Percentiles rank a stretch among this genome's conserved stretches.
Conservation (phyloP, 1,140 invertebrate species). For the Carposina sasakii region DNA sequence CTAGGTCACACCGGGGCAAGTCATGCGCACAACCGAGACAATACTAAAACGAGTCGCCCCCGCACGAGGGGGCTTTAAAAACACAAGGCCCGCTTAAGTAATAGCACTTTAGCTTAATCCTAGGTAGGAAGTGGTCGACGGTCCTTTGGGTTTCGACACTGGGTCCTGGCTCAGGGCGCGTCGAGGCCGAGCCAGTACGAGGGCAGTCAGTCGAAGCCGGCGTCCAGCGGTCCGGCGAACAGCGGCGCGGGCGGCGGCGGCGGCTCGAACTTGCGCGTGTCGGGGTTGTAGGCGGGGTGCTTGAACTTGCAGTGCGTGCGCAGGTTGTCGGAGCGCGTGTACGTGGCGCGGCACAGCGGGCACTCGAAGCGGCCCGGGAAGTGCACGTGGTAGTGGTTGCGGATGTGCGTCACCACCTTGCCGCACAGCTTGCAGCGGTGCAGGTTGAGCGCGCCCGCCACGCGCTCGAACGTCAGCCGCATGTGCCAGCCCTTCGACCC, state of each 20-base stretch:
- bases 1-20: conserved; percentile 66
- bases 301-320: conserved; percentile 92
- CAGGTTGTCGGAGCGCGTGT: conserved; percentile 90
- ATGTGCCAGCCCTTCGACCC: conserved; percentile 93
- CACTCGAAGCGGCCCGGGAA: conserved; percentile 91
- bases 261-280: conserved; percentile 85
- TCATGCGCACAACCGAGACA: conserved; percentile 70
- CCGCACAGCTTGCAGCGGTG: conserved; percentile 92
- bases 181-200: conserved; percentile 59
- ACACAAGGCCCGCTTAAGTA: conserved; percentile 63
- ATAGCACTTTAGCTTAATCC: conserved; percentile 70
- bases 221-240: conserved; percentile 62
- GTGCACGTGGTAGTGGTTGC: conserved; percentile 92
- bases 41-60: conserved; percentile 62
- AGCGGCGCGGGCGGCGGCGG: conserved; percentile 70
- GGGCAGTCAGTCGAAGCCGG: conserved; percentile 68
- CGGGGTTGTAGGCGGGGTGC: conserved; percentile 84
- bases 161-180: conserved; percentile 48
- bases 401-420: conserved; percentile 92
- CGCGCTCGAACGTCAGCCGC: conserved; percentile 91
- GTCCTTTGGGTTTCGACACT: conserved; percentile 42
- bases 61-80: conserved; percentile 34
- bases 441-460: conserved; percentile 89
- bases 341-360: conserved; percentile 88
- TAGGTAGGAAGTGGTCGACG: conserved; percentile 61